Evolutionary conservation across 2,113 vertebrate genomes (phyloP).

Genomic region (Epinephelus lanceolatus): DNA sequence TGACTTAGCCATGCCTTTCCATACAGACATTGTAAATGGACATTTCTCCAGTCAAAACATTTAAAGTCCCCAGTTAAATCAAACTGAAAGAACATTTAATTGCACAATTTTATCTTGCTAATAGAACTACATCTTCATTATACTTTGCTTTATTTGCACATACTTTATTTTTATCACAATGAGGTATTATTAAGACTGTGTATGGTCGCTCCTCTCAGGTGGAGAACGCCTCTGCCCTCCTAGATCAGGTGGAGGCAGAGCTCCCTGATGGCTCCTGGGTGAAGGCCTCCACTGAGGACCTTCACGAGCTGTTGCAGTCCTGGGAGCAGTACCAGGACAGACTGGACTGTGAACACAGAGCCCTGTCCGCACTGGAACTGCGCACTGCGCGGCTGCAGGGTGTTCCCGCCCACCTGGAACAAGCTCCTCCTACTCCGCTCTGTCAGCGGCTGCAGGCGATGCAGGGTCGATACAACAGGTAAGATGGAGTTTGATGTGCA

Average conservation of each 20-base stretch:
- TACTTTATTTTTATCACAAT: too few species aligned
- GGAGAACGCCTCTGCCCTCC: slow-evolving; percentile 87
- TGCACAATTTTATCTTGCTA: not conserved
- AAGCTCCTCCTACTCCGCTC: slow-evolving; percentile 75
- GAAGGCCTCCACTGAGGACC: slow-evolving; percentile 82
- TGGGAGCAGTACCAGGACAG: slow-evolving; percentile 86
- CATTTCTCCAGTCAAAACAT: not conserved
- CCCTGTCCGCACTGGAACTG: slow-evolving; percentile 87
- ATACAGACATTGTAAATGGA: not conserved
- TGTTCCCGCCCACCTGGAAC: slow-evolving; percentile 74
- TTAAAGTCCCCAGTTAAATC: not conserved
- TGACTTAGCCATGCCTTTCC: too few species aligned
- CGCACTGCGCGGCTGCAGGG: slow-evolving; percentile 83
- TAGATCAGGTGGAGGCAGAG: slow-evolving; percentile 90
- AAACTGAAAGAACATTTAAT: not conserved
- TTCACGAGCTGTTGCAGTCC: slow-evolving; percentile 84
- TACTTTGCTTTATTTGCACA: not conserved
- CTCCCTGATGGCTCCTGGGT: slow-evolving; percentile 82
- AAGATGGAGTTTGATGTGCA: slow-evolving; percentile 47
- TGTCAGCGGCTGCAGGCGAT: slow-evolving; percentile 87
- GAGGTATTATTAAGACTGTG: not conserved
- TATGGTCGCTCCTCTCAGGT: slow-evolving; percentile 80
- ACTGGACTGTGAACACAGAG: slow-evolving; percentile 87
- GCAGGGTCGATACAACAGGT: slow-evolving; percentile 89
- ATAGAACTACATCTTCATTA: not conserved